Evolutionary conservation across 2,113 vertebrate species (phyloP), one percentile per base, ranked within the genome.

Genomic region (Ariopsis seemanni): DNA sequence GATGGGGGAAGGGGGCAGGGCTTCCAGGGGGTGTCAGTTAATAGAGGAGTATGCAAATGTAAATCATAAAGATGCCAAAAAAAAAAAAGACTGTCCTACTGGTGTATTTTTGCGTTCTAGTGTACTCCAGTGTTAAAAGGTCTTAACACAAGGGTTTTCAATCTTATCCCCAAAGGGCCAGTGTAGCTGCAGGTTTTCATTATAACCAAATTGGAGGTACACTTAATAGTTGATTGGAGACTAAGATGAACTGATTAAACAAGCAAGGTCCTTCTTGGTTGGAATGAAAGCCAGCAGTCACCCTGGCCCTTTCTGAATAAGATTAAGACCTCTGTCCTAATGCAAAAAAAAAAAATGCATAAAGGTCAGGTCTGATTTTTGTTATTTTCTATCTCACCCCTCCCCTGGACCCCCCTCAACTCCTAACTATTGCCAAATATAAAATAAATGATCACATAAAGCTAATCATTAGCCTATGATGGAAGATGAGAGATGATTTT

Each of bases 401-500:
- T 52, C 8, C 42, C 3, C 42, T 25, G 42, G 9, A 18, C 15
- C 34, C 34, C 8, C 20, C 18, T 50, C 42, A 75, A 11, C 7
- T 75, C 2, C 17, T 20, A 71, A 20, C 17, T 77, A 48, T n/a
- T 77, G 15, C 50, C 75, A 53, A 53, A 53, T 25, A 58, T 20
- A 8, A 42, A 48, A n/a, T n/a, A 60, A 65, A 83, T 17, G 1
- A n/a, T 65, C 2, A 65, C 65, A 71, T 34, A n/a, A 27, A 48
- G 60, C 48, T 48, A 67, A 53, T 20, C 1, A 65, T 48, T 50
- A 50, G 5, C 2, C 25, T n/a, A 63, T 48, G 20, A 42, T 25
- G 42, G 42, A 42, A 42, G 42, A 42, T 42, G 42, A 42, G 42
- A 42, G 42, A 93, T 91, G 82, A 86, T 57, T 87, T 90, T 42